A percentile compares a stretch with the other conserved stretches of the same genome.
phyloP scores from a whole-genome alignment of 2,888 invertebrate species.

The Phorcus lineatus region DNA sequence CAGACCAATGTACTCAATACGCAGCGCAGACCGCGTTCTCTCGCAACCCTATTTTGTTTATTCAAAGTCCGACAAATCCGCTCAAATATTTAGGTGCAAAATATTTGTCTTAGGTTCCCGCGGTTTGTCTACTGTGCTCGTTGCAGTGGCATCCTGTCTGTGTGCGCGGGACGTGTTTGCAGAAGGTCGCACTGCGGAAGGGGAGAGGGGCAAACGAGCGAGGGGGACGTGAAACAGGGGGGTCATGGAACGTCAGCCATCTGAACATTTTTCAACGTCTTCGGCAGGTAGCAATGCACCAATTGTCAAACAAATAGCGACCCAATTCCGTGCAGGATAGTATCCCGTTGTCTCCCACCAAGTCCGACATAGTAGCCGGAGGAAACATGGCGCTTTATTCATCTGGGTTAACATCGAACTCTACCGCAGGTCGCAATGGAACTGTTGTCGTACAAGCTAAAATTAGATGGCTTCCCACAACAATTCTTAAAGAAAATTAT shows the following conservation, averaged over 20 bases:
- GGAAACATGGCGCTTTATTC: too few species aligned
- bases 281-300: neutral
- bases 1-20: neutral
- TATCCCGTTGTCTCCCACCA: neutral
- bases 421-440: too few species aligned
- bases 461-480: too few species aligned
- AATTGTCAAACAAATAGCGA: neutral
- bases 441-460: too few species aligned
- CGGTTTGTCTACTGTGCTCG: neutral
- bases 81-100: slow-evolving; percentile 33
- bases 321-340: neutral
- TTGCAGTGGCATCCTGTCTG: neutral
- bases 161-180: neutral
- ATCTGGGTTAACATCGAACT: too few species aligned
- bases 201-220: neutral
- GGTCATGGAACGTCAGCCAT: neutral
- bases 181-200: neutral
- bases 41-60: slow-evolving; percentile 5
- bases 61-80: slow-evolving; percentile 12
- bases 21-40: neutral
- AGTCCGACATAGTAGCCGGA: neutral
- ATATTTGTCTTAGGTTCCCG: slow-evolving; percentile 24
- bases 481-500: too few species aligned
- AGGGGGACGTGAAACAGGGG: too few species aligned
- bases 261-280: neutral